Evolutionary conservation across 2,888 invertebrate species (phyloP).

Genomic region (Cataglyphis albicans): DNA sequence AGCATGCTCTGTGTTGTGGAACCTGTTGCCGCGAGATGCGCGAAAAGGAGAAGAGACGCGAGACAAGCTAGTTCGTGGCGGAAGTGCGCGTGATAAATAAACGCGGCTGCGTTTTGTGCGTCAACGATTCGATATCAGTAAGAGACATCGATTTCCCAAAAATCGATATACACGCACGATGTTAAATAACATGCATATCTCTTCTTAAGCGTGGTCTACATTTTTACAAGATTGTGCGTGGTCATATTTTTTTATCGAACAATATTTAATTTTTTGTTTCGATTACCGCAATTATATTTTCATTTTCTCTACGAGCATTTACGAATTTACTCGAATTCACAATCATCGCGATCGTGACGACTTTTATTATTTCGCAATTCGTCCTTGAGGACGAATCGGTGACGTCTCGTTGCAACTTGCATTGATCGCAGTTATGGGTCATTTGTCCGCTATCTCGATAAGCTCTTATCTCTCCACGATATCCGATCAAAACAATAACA

Average conservation of each 20-base stretch:
- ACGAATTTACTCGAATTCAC: not conserved
- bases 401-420: slow-evolving; percentile 1
- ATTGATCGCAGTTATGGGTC: not conserved
- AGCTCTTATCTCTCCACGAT: slow-evolving; percentile 35
- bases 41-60: slow-evolving; percentile 55
- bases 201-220: not conserved
- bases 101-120: slow-evolving; percentile 69
- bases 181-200: not conserved
- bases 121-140: slow-evolving; percentile 72
- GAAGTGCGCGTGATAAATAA: slow-evolving; percentile 83
- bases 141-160: slow-evolving; percentile 59
- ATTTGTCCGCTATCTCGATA: slow-evolving; percentile 35
- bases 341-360: slow-evolving; percentile 8
- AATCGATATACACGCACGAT: not conserved
- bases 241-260: not conserved
- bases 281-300: slow-evolving; percentile 18
- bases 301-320: not conserved
- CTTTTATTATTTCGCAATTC: slow-evolving; percentile 25
- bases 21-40: slow-evolving; percentile 81
- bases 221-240: not conserved
- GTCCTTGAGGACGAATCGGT: slow-evolving; percentile 22
- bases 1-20: slow-evolving; percentile 79
- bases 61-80: slow-evolving; percentile 76
- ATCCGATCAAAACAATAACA: slow-evolving; percentile 7
- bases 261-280: slow-evolving; percentile 5